Evolutionary conservation across 2,113 vertebrate species (phyloP).

Genomic region (Narcine bancroftii): DNA sequence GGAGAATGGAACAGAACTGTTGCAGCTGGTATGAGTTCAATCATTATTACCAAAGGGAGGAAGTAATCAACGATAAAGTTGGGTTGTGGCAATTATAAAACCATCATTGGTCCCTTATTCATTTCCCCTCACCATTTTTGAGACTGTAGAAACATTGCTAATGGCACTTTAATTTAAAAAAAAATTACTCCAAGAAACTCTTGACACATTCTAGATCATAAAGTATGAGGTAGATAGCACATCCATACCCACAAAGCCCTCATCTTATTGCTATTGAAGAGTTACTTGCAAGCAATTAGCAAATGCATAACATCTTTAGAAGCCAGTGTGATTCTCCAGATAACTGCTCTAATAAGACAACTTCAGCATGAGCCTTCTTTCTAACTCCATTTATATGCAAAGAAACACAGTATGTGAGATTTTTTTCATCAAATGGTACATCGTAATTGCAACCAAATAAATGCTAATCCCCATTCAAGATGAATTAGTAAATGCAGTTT

Average conservation of each 20-base stretch:
- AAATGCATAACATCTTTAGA: not conserved
- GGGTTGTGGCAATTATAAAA: conserved; percentile 16
- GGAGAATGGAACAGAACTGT: not conserved
- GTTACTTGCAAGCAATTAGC: conserved; percentile 7
- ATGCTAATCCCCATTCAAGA: not conserved
- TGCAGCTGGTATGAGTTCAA: conserved; percentile 31
- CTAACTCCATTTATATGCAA: conserved; percentile 18
- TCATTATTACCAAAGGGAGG: conserved; percentile 29
- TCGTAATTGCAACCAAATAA: not conserved
- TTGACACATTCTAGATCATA: not conserved
- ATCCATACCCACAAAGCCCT: not conserved
- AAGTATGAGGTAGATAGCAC: not conserved
- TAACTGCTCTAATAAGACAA: conserved; percentile 6
- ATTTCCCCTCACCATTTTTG: not conserved
- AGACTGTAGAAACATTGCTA: not conserved
- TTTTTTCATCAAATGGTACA: not conserved
- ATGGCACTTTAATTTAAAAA: conserved; percentile 2
- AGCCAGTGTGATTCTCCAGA: not conserved
- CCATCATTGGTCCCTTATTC: conserved; percentile 1
- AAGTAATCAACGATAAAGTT: conserved; percentile 25
- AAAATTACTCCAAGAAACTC: conserved; percentile 8
- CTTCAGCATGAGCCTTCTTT: not conserved
- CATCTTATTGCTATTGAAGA: not conserved
- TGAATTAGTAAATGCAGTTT: not conserved
- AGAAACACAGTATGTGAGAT: not conserved